These are phyloP conservation scores for Butorides virescens DNA, from an alignment of 2,113 vertebrate genomes.

Conservation along the genomic window DNA sequence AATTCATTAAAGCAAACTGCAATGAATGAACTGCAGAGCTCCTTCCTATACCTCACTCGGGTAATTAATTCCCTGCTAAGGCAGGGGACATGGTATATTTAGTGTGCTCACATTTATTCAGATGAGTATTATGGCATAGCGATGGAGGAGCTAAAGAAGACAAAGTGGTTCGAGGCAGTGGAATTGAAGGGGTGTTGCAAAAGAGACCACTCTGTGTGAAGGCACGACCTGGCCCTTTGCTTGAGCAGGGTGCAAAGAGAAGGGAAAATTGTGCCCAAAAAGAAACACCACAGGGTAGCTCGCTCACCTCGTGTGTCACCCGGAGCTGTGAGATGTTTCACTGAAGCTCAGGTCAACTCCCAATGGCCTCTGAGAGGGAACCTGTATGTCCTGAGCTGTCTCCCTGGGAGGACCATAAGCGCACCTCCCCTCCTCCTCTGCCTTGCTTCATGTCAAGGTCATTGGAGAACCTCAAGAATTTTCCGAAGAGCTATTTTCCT, in stretches of 20 bases:
- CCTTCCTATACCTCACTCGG: neutral
- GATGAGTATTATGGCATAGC: neutral
- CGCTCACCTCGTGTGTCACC: neutral
- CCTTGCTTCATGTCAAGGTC: neutral
- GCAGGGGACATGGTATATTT: neutral
- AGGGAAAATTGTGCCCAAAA: neutral
- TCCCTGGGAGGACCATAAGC: neutral
- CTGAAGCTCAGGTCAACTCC: neutral
- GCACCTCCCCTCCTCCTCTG: neutral
- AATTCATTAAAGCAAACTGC: constrained; percentile 41
- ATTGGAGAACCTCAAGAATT: neutral
- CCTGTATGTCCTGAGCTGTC: neutral
- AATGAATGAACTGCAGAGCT: constrained; percentile 28
- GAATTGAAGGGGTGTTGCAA: neutral
- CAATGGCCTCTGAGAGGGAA: neutral
- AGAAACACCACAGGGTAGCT: neutral
- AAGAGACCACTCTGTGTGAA: neutral
- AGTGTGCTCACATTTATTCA: neutral
- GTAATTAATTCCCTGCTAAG: neutral
- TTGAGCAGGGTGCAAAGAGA: neutral
- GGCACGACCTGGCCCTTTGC: rapidly evolving
- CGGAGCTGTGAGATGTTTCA: neutral
- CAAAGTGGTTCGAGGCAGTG: neutral
- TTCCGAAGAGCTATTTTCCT: neutral
- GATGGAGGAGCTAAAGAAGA: neutral